Evolutionary conservation across 2,113 vertebrate species (phyloP).

Genomic region (Athene cunicularia): DNA sequence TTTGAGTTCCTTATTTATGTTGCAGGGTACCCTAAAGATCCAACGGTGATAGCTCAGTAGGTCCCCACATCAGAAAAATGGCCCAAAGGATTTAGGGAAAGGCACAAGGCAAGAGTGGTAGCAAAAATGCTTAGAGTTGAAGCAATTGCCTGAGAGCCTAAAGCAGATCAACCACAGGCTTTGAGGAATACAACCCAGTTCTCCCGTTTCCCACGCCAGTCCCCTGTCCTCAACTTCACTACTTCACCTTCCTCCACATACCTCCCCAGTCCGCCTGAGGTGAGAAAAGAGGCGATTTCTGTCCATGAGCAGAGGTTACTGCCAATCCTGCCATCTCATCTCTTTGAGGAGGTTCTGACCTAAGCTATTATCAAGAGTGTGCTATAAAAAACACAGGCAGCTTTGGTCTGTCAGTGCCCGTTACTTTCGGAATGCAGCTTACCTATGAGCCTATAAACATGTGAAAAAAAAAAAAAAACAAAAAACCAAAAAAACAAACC

Average conservation of each 20-base stretch:
- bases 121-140: not conserved
- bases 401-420: not conserved
- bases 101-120: not conserved
- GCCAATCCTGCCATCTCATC: not conserved
- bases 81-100: not conserved
- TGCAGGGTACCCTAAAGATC: not conserved
- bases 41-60: rapidly evolving
- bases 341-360: not conserved
- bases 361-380: not conserved
- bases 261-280: not conserved
- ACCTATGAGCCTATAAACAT: not conserved
- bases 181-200: not conserved
- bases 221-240: not conserved
- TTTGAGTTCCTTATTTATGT: not conserved
- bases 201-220: not conserved
- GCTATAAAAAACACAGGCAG: not conserved
- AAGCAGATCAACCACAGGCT: not conserved
- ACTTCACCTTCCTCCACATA: rapidly evolving
- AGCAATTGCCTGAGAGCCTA: not conserved
- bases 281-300: not conserved
- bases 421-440: not conserved
- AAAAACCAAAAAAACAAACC: too few relatives aligned
- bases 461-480: not conserved
- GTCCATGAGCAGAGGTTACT: not conserved
- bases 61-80: not conserved